These are phyloP conservation scores for Sussaba pulchella DNA, from an alignment of 2,888 invertebrate genomes.

Conservation along the genomic window DNA sequence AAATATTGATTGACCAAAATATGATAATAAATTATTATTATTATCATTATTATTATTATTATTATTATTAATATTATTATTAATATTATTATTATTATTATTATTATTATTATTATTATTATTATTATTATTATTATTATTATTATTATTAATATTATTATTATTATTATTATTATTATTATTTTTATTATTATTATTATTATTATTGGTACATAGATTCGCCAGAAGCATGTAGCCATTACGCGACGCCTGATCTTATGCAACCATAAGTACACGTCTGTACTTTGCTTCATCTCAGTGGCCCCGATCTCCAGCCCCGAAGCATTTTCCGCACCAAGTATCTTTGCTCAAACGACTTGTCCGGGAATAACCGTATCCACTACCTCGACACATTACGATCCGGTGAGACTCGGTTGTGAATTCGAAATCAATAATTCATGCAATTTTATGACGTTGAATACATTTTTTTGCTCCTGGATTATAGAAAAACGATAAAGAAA, in stretches of 20 bases:
- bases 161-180: too few species aligned
- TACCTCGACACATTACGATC: neutral
- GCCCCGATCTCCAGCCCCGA: neutral
- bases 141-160: too few species aligned
- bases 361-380: neutral
- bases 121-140: too few species aligned
- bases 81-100: too few species aligned
- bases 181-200: too few species aligned
- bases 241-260: slow-evolving; percentile 48
- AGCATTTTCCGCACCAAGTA: neutral
- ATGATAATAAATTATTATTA: too few species aligned
- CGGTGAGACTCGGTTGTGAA: slow-evolving; percentile 1
- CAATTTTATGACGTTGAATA: neutral
- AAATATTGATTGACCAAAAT: too few species aligned
- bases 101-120: too few species aligned
- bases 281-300: neutral
- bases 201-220: too few species aligned
- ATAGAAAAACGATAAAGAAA: slow-evolving; percentile 13
- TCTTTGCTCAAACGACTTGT: neutral
- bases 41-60: too few species aligned
- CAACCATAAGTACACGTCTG: slow-evolving; percentile 40
- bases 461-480: neutral
- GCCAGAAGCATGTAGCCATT: too few species aligned
- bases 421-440: slow-evolving; percentile 17
- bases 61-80: too few species aligned